phyloP scores from a whole-genome alignment of 1,140 invertebrate genomes.

The Drosophila rhopaloa region DNA sequence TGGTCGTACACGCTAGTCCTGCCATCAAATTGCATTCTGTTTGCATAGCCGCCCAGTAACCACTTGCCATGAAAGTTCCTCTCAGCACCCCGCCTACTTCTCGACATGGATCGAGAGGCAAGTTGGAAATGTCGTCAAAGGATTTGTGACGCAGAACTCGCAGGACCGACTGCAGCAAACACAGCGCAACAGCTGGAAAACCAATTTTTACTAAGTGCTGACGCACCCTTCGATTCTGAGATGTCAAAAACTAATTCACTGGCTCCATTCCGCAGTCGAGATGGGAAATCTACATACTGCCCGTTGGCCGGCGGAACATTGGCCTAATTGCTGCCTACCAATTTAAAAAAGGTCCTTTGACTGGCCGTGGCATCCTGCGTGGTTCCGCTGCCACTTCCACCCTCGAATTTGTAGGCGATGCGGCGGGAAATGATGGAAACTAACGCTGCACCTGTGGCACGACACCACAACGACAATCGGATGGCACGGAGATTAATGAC shows the following conservation, averaged over 20 bases:
- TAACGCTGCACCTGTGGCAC: constrained; percentile 26
- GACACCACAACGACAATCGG: constrained; percentile 11
- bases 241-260: constrained; percentile 19
- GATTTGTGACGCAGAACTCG: constrained; percentile 55
- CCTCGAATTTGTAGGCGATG: constrained; percentile 14
- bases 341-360: constrained; percentile 28
- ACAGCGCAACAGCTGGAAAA: constrained; percentile 42
- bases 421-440: constrained; percentile 19
- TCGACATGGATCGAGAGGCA: constrained; percentile 28
- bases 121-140: constrained; percentile 57
- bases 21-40: constrained; percentile 50
- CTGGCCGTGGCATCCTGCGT: constrained; percentile 2
- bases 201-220: constrained; percentile 41
- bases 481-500: constrained; percentile 35
- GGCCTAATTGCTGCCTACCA: constrained; percentile 30
- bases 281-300: not conserved
- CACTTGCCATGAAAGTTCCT: constrained; percentile 33
- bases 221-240: constrained; percentile 20
- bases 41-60: constrained; percentile 45
- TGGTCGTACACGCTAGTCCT: constrained; percentile 24
- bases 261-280: constrained; percentile 7
- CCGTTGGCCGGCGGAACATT: not conserved
- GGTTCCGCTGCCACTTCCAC: constrained; percentile 8
- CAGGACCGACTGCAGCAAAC: constrained; percentile 11
- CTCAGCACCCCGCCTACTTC: not conserved